Conservation (phyloP, 2,888 invertebrate species). For the Nomada ruficornis region DNA sequence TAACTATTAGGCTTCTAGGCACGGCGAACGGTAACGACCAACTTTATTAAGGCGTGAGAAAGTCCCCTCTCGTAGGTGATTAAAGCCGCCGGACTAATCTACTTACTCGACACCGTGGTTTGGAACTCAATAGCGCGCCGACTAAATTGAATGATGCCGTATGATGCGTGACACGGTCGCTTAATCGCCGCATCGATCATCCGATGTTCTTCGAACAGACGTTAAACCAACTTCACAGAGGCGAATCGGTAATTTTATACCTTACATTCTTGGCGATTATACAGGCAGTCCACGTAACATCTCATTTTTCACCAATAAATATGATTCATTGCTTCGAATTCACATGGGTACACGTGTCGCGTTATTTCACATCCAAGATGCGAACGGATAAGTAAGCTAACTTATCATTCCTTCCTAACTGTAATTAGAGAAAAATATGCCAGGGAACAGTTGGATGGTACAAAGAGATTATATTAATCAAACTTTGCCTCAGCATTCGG, state of each 20-base stretch:
- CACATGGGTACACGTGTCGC: not conserved
- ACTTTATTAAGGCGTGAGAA: slow-evolving; percentile 49
- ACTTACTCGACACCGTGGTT: slow-evolving; percentile 27
- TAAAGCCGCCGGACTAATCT: slow-evolving; percentile 36
- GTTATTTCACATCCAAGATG: no score
- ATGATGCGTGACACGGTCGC: slow-evolving; percentile 30
- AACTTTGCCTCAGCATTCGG: no score
- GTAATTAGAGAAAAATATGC: no score
- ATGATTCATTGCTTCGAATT: not conserved
- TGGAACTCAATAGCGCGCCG: slow-evolving; percentile 35
- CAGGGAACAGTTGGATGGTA: no score
- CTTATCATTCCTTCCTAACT: no score
- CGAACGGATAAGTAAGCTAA: no score
- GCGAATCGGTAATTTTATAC: not conserved
- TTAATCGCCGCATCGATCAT: slow-evolving; percentile 33
- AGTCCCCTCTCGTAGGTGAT: slow-evolving; percentile 24
- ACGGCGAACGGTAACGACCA: slow-evolving; percentile 17
- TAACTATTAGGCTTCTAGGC: slow-evolving; percentile 28
- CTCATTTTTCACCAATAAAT: not conserved
- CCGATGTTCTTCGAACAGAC: not conserved
- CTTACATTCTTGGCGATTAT: not conserved
- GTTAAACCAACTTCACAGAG: not conserved
- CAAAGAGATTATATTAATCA: no score
- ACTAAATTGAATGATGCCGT: slow-evolving; percentile 38
- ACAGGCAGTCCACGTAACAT: not conserved